Evolutionary conservation across 1,140 invertebrate species (phyloP).

Genomic region (Dendrolimus kikuchii): DNA sequence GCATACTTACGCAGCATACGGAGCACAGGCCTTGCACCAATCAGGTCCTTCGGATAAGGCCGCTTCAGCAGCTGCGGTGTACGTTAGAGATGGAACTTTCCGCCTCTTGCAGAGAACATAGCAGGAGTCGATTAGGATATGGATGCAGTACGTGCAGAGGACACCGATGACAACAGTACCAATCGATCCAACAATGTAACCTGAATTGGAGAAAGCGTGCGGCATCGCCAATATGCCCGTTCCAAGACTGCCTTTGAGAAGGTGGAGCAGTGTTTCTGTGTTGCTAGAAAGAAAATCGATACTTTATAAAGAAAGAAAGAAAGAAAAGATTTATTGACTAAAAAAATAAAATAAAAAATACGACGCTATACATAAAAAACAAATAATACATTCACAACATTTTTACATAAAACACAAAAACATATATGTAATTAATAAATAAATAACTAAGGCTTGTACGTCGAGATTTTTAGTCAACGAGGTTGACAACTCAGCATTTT

Average conservation of each 20-base stretch:
- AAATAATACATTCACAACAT: too few relatives aligned
- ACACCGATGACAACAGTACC: constrained; percentile 76
- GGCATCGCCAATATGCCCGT: constrained; percentile 86
- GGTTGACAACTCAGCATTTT: too few relatives aligned
- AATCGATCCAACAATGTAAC: constrained; percentile 76
- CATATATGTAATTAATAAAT: too few relatives aligned
- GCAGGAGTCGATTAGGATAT: constrained; percentile 75
- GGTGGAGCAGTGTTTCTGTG: constrained; percentile 76
- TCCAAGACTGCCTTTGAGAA: constrained; percentile 81
- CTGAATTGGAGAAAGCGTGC: constrained; percentile 79
- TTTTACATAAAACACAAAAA: too few relatives aligned
- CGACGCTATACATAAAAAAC: too few relatives aligned
- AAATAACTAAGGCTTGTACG: too few relatives aligned
- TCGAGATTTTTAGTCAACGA: too few relatives aligned
- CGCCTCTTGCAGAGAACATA: constrained; percentile 66
- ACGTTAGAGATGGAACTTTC: constrained; percentile 78
- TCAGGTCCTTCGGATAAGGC: constrained; percentile 80
- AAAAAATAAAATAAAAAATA: too few relatives aligned
- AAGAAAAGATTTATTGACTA: too few relatives aligned
- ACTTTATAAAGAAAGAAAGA: too few relatives aligned
- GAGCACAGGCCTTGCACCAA: constrained; percentile 73
- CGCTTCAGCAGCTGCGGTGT: constrained; percentile 79
- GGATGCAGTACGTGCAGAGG: constrained; percentile 81
- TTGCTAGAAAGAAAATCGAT: constrained; percentile 62
- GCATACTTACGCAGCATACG: constrained; percentile 74